Percentiles rank a stretch among this genome's conserved stretches.
Evolutionary conservation across 2,797 vertebrate genomes (phyloP).

Genomic region (Mus spretus): DNA sequence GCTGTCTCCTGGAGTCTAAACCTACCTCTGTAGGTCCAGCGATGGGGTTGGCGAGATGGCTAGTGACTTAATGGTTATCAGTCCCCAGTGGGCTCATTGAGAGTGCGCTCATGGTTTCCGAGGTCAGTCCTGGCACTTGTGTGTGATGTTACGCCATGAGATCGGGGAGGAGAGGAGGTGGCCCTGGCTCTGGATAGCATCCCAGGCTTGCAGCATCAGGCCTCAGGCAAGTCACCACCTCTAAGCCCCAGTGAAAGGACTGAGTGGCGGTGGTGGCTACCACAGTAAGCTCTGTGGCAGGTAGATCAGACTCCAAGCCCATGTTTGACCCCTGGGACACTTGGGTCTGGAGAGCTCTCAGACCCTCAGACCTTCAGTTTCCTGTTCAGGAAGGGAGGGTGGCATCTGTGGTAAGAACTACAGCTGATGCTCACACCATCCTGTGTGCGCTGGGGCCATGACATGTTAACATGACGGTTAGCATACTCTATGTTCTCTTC

Average conservation of each 20-base stretch:
- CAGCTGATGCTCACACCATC: accelerated
- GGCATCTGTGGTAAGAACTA: background rate
- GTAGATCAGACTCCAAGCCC: background rate
- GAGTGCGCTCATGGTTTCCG: background rate
- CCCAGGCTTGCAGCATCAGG: background rate
- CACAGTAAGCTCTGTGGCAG: background rate
- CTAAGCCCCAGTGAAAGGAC: background rate
- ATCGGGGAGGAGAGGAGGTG: background rate
- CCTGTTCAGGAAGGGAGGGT: background rate
- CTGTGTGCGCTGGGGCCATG: background rate
- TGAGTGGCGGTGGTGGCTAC: too few relatives aligned
- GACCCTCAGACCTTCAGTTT: background rate
- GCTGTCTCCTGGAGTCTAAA: background rate
- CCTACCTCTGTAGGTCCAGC: background rate
- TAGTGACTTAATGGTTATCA: background rate
- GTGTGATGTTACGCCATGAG: background rate
- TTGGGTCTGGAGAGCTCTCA: background rate
- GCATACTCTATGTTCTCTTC: background rate
- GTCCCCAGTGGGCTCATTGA: background rate
- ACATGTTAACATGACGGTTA: background rate
- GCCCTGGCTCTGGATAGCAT: background rate
- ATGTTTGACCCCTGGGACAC: background rate
- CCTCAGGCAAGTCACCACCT: background rate
- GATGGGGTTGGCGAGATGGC: background rate
- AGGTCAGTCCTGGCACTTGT: background rate